phyloP scores from a whole-genome alignment of 2,113 vertebrate species.

The Ptilorrhoa leucosticta region DNA sequence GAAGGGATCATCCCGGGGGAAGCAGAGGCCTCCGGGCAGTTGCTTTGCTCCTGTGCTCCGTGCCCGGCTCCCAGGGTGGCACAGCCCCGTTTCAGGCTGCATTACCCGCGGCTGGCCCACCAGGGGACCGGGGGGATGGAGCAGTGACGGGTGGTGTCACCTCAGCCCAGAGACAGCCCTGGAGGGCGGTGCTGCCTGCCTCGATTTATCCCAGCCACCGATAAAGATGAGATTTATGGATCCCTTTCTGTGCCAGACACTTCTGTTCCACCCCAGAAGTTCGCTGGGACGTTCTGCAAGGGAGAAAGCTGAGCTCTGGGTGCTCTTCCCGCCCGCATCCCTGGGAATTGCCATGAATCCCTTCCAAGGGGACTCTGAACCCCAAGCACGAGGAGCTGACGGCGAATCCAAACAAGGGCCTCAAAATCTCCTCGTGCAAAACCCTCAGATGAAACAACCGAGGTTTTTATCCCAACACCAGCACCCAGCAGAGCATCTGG shows the following conservation, averaged over 20 bases:
- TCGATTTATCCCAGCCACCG: background rate
- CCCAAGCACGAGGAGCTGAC: background rate
- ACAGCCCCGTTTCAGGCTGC: background rate
- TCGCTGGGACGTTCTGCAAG: background rate
- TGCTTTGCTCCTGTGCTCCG: background rate
- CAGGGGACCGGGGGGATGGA: background rate
- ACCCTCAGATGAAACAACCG: background rate
- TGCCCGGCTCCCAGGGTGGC: background rate
- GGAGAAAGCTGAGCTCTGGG: background rate
- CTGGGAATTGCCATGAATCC: background rate
- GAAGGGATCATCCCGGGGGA: background rate
- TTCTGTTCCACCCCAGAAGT: background rate
- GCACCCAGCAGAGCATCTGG: background rate
- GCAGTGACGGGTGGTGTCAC: background rate
- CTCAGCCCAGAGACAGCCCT: background rate
- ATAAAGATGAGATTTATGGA: background rate
- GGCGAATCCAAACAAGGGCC: background rate
- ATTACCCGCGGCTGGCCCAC: background rate
- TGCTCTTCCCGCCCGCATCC: background rate
- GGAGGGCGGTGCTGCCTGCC: background rate
- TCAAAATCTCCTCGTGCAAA: background rate
- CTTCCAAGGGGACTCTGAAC: accelerated
- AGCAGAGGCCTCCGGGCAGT: background rate
- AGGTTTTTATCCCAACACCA: background rate
- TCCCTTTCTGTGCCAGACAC: background rate